phyloP scores from a whole-genome alignment of 2,797 vertebrate species.

The Spinus olivaceus region DNA sequence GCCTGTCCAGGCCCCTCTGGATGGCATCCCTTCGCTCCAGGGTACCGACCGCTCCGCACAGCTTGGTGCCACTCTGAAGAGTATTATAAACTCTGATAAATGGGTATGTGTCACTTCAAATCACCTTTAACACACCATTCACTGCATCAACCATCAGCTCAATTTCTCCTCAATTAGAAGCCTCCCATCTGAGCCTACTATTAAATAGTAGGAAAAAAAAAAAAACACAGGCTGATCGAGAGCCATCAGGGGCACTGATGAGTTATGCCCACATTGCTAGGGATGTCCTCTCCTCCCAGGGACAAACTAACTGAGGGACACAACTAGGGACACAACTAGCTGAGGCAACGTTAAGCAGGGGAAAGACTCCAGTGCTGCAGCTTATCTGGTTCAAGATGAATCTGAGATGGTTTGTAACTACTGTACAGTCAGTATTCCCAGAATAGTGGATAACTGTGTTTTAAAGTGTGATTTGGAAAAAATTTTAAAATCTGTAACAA shows the following conservation, averaged over 20 bases:
- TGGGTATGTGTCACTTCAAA: not conserved
- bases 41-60: not conserved
- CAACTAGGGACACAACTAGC: not conserved
- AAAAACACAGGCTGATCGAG: fast-evolving
- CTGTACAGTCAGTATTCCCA: not conserved
- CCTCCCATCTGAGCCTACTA: not conserved
- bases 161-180: not conserved
- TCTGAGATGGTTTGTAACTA: not conserved
- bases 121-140: not conserved
- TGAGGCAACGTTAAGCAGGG: not conserved
- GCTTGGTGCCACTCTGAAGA: not conserved
- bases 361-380: not conserved
- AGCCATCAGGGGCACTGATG: not conserved
- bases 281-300: not conserved
- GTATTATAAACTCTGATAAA: not conserved
- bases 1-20: not conserved
- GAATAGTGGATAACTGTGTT: not conserved
- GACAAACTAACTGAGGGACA: not conserved
- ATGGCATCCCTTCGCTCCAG: not conserved
- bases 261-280: not conserved
- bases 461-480: not conserved
- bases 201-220: not conserved
- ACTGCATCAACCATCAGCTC: not conserved
- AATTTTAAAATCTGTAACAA: not conserved
- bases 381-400: not conserved